A percentile compares a stretch with the other conserved stretches of the same genome.
Conservation (phyloP, 2,797 vertebrate genomes). For the Halcyon badia region DNA sequence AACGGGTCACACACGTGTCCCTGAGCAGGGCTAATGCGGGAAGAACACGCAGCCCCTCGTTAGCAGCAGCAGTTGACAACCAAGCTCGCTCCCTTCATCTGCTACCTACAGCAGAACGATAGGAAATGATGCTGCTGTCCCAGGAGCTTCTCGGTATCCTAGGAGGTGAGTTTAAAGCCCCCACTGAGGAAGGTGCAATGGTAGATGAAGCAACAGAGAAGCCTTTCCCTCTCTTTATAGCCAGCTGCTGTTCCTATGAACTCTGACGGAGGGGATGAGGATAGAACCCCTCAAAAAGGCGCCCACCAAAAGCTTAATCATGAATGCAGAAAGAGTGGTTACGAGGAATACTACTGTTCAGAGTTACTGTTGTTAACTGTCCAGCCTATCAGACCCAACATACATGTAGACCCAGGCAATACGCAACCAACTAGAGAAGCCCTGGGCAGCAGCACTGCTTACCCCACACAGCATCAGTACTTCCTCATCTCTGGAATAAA, state of each 20-base stretch:
- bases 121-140: neutral
- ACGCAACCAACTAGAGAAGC: neutral
- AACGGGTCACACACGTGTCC: neutral
- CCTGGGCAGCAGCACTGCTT: neutral
- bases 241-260: neutral
- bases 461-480: accelerated
- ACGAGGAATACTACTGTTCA: neutral
- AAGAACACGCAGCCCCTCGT: neutral
- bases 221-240: neutral
- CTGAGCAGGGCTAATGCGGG: neutral
- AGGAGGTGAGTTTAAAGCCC: neutral
- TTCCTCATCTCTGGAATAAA: neutral
- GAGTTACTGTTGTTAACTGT: neutral
- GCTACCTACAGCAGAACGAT: neutral
- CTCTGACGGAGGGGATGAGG: neutral
- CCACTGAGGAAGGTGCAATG: neutral
- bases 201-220: neutral
- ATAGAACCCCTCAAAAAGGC: neutral
- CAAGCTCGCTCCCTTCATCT: neutral
- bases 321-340: neutral
- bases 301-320: neutral
- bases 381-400: neutral
- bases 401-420: accelerated
- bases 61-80: neutral
- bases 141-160: neutral